Conservation (phyloP, 2,797 vertebrate species). For the Novumbra hubbsi region DNA sequence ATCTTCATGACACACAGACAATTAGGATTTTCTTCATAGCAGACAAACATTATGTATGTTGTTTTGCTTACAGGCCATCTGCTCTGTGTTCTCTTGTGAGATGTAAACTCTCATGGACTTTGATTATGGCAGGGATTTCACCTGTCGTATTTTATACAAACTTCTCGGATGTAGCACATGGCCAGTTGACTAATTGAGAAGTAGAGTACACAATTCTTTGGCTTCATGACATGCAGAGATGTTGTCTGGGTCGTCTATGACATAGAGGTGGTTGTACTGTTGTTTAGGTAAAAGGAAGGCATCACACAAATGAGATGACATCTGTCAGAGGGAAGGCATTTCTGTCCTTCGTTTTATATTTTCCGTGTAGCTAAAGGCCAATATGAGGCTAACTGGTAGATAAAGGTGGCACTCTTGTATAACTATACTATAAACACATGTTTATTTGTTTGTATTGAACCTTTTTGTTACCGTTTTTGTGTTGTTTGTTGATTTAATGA, state of each 20-base stretch:
- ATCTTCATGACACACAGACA: neutral
- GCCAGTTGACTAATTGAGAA: neutral
- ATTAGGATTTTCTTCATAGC: neutral
- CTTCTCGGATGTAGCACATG: slow-evolving; percentile 3
- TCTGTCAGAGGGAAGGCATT: neutral
- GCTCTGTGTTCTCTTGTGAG: neutral
- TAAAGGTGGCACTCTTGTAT: too few relatives aligned
- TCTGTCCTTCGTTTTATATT: neutral
- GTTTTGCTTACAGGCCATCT: neutral
- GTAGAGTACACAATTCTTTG: neutral
- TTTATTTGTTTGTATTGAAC: neutral
- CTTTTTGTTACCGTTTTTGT: neutral
- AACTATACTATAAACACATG: neutral
- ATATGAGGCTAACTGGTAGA: neutral
- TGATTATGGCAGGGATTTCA: slow-evolving; percentile 2
- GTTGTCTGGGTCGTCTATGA: neutral
- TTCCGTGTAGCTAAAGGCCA: neutral
- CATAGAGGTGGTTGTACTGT: neutral
- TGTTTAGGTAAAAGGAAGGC: neutral
- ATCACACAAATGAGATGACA: neutral
- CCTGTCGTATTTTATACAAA: neutral
- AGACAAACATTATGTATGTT: neutral
- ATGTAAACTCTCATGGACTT: slow-evolving; percentile 16
- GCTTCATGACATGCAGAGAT: neutral
- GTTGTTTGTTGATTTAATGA: neutral